phyloP scores from a whole-genome alignment of 2,888 invertebrate genomes.

The Machimus atricapillus region DNA sequence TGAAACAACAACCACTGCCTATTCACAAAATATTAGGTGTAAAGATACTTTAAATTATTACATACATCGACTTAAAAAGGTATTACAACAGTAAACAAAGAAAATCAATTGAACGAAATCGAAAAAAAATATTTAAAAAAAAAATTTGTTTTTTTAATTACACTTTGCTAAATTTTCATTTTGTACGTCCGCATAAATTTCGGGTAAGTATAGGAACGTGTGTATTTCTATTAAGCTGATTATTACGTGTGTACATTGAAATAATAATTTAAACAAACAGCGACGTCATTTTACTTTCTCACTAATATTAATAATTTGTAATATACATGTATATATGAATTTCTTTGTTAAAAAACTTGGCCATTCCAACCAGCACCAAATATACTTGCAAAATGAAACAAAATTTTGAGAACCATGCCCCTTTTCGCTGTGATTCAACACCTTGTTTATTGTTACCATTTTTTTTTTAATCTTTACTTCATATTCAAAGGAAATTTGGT shows the following conservation, averaged over 20 bases:
- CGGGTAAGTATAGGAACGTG: slow-evolving; percentile 9
- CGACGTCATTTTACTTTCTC: slow-evolving; percentile 7
- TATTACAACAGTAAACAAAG: slow-evolving; percentile 24
- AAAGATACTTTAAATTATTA: slow-evolving; percentile 26
- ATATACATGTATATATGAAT: slow-evolving; percentile 19
- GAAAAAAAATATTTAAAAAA: neutral
- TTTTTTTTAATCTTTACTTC: neutral
- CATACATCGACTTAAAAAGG: slow-evolving; percentile 18
- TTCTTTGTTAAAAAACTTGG: slow-evolving; percentile 24
- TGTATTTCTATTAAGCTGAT: slow-evolving; percentile 12
- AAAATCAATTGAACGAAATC: slow-evolving; percentile 20
- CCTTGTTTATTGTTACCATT: neutral
- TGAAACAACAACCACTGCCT: slow-evolving; percentile 46
- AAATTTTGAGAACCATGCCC: slow-evolving; percentile 8
- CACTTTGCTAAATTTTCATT: neutral
- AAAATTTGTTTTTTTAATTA: slow-evolving; percentile 6
- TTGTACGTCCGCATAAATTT: neutral
- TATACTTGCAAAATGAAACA: slow-evolving; percentile 6
- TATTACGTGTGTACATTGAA: slow-evolving; percentile 18
- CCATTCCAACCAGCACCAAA: slow-evolving; percentile 41
- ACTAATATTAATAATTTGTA: slow-evolving; percentile 17
- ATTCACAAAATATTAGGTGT: slow-evolving; percentile 43
- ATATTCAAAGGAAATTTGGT: neutral
- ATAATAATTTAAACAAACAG: slow-evolving; percentile 21
- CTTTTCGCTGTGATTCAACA: neutral